A percentile compares a stretch with the other conserved stretches of the same genome.
These are phyloP conservation scores for Mnemiopsis leidyi DNA, from an alignment of 37 sponge, comb jelly and placozoan genomes.

Conservation along the genomic window DNA sequence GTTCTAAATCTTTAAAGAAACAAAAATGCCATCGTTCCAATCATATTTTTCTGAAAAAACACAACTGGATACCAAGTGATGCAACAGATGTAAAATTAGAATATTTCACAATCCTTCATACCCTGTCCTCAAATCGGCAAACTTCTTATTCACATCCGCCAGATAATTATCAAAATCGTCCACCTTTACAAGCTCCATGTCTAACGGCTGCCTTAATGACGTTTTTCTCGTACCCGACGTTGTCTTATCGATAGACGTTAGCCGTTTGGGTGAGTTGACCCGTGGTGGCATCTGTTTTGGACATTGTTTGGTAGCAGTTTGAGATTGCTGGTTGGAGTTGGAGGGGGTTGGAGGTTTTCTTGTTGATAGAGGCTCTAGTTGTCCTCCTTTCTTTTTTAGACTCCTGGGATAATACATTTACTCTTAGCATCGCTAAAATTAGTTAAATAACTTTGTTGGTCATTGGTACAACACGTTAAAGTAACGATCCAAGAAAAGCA, in stretches of 20 bases:
- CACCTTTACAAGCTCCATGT: neutral
- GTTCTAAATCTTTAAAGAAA: neutral
- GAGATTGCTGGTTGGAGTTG: neutral
- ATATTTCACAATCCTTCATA: neutral
- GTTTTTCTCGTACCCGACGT: neutral
- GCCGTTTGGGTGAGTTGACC: neutral
- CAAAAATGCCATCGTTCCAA: neutral
- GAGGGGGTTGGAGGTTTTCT: neutral
- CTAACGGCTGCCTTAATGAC: neutral
- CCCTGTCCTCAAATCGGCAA: neutral
- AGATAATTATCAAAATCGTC: neutral
- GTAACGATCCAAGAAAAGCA: too few species aligned
- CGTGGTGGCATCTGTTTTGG: neutral
- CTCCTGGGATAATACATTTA: neutral
- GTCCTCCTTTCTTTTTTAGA: neutral
- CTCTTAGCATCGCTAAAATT: too few species aligned
- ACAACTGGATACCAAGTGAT: too few species aligned
- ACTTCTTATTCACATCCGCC: slow-evolving; percentile 9
- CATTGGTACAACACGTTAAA: too few species aligned
- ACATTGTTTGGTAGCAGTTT: neutral
- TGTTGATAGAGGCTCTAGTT: neutral
- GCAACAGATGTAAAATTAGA: neutral
- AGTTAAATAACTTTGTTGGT: too few species aligned
- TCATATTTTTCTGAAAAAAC: too few species aligned
- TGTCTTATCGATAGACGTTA: neutral